Evolutionary conservation across 2,797 vertebrate genomes (phyloP).

Genomic region (Hydrolagus colliei): DNA sequence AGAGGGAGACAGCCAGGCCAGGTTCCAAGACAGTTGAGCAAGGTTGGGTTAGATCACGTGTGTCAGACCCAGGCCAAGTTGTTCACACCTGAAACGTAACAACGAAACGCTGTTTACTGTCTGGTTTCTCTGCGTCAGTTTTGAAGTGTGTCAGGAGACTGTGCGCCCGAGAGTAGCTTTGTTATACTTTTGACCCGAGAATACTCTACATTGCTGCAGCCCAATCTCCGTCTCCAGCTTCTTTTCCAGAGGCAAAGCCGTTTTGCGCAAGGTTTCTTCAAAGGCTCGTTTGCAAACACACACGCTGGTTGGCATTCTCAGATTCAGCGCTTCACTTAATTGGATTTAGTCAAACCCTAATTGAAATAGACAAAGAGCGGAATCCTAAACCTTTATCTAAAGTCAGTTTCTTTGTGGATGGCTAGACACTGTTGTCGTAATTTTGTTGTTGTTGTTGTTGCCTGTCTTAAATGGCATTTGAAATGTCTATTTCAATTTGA

Average conservation of each 20-base stretch:
- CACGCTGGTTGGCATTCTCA: conserved; percentile 15
- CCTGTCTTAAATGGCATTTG: too few relatives aligned
- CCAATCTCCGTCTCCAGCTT: neutral
- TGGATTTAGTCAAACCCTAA: neutral
- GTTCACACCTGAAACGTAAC: neutral
- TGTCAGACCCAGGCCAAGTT: too few relatives aligned
- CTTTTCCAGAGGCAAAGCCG: neutral
- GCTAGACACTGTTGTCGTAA: too few relatives aligned
- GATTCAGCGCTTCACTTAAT: neutral
- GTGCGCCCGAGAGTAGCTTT: neutral
- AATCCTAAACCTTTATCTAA: neutral
- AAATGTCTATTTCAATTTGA: too few relatives aligned
- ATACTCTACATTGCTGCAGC: neutral
- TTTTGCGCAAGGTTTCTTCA: neutral
- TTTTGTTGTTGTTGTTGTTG: too few relatives aligned
- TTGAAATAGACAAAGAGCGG: neutral
- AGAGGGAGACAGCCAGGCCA: too few relatives aligned
- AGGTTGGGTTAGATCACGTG: neutral
- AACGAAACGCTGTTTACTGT: neutral
- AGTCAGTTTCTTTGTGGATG: too few relatives aligned
- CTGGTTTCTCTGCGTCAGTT: neutral
- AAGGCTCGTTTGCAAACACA: conserved; percentile 3
- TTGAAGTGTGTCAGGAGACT: neutral
- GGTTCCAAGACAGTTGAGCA: neutral
- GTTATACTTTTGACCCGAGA: neutral